Evolutionary conservation across 2,113 vertebrate species (phyloP).

Genomic region (Psittacara wagleri): DNA sequence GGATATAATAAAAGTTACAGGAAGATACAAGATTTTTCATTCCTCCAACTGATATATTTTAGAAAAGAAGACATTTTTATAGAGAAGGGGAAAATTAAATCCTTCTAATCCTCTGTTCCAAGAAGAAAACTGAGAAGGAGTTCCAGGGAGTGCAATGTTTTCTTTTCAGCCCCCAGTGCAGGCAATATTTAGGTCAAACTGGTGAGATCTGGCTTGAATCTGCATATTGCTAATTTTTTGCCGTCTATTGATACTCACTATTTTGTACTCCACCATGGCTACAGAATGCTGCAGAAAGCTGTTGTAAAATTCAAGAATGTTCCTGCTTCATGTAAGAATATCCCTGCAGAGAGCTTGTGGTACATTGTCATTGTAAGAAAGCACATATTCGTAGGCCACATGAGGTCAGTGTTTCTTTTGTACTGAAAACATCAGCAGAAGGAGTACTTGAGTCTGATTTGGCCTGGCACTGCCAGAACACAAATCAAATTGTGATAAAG

Average conservation of each 20-base stretch:
- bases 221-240: neutral
- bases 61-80: neutral
- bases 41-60: neutral
- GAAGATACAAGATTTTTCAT: neutral
- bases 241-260: fast-evolving
- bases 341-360: fast-evolving
- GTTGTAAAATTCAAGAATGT: neutral
- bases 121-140: neutral
- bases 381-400: neutral
- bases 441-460: neutral
- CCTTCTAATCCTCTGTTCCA: neutral
- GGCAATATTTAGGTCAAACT: neutral
- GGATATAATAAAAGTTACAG: neutral
- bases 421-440: neutral
- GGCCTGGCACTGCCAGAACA: neutral
- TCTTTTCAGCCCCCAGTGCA: fast-evolving
- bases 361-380: neutral
- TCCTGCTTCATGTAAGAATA: neutral
- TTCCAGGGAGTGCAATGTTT: neutral
- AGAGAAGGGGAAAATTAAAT: neutral
- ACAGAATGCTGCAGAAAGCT: neutral
- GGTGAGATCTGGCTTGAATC: neutral
- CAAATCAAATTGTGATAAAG: neutral
- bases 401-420: neutral
- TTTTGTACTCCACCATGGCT: no score